phyloP scores from a whole-genome alignment of 2,797 vertebrate species.

The Micrastur ruficollis region DNA sequence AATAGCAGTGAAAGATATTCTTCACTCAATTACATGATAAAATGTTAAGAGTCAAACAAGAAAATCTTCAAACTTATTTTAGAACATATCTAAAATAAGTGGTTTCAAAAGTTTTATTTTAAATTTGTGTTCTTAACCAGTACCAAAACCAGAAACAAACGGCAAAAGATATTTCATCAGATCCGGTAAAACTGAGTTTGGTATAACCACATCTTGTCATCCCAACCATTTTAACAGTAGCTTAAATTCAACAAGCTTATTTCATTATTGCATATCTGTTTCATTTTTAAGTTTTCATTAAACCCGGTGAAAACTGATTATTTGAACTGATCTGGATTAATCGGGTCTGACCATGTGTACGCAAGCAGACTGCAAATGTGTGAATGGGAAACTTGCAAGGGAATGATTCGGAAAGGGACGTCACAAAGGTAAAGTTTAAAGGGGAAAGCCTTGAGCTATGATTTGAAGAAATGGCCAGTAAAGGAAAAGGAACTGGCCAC shows the following conservation, averaged over 20 bases:
- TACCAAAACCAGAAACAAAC: neutral
- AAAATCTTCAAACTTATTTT: slow-evolving; percentile 1
- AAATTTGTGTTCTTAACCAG: neutral
- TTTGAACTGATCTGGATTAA: slow-evolving; percentile 7
- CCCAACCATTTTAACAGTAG: neutral
- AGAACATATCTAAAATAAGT: neutral
- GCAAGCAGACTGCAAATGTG: slow-evolving; percentile 27
- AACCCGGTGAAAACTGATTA: neutral
- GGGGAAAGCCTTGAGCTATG: slow-evolving; percentile 44
- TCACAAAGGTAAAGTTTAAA: slow-evolving; percentile 52
- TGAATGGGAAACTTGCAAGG: slow-evolving; percentile 40
- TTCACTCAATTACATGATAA: neutral
- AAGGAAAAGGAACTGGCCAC: slow-evolving; percentile 42
- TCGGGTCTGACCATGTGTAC: neutral
- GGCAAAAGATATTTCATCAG: neutral
- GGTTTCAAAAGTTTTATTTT: neutral
- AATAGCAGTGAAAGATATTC: neutral
- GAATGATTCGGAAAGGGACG: slow-evolving; percentile 40
- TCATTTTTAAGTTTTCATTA: neutral
- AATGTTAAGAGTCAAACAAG: neutral
- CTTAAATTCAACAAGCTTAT: neutral
- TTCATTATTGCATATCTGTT: slow-evolving; percentile 32
- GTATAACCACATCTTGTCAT: neutral
- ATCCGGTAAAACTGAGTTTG: neutral
- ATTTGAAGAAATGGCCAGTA: slow-evolving; percentile 48